Evolutionary conservation across 2,888 invertebrate species (phyloP), one percentile per base, ranked within the genome.

Genomic region (Ametastegia equiseti): DNA sequence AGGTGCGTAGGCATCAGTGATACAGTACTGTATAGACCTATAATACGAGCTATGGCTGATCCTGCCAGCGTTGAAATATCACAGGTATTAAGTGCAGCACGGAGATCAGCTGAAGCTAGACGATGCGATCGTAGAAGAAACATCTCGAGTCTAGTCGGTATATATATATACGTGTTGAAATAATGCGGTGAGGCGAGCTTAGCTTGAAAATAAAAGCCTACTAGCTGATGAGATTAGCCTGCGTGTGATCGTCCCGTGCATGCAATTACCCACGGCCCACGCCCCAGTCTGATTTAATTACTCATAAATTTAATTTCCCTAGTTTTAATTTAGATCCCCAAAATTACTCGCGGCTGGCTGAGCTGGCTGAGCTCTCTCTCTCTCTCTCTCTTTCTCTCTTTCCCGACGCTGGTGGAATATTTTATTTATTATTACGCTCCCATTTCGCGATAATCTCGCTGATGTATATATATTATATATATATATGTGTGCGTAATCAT

Each of bases 261-360:
- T 77, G 69, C 71, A 69, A 81, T 81, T 81, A 78, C 63, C 42
- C 27, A n/a, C 78, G 39, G 33, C 78, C 78, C 60, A 78, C 78
- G 78, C 78, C 78, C 78, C 78, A 65, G 82, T 81, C 83, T 84
- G 83, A 85, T 86, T 84, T 84, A 82, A 85, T 84, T 84, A 63
- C 78, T 78, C 78, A 83, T 84, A 86, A 86, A 86, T 86, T 85
- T 82, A 83, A 86, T 84, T 85, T 85, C 82, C 82, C 84, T 81
- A 83, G 83, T 82, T 77, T 82, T 60, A 86, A 86, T 86, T 85
- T 83, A 83, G 85, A 83, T 85, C 85, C 83, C n/a, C 81, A 83
- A 82, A 83, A 84, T 81, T 69, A 81, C 80, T 82, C 81, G 36
- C 57, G 27, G 71, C 50, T 19, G 80, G 69, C 65, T 60, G 63